Base-by-base conservation (phyloP, 2,888 invertebrate species). In the Nasonovia ribisnigri region DNA sequence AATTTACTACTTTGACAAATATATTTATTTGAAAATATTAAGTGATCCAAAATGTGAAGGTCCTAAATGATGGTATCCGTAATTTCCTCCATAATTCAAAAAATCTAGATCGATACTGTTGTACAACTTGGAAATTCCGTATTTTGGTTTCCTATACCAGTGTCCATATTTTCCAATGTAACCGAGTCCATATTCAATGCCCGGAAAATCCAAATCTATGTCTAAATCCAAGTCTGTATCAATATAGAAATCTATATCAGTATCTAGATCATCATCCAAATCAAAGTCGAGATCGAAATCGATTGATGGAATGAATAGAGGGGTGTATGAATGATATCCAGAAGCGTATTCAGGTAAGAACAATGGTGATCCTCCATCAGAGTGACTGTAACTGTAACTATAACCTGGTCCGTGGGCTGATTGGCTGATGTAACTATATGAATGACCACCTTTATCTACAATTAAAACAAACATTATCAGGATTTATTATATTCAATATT, bases 321-420 rank as follows among this genome's bases (percentile, higher is more conserved):
- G 93, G 0, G 84, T 90, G 57, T 90, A 93, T 48, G 86, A 36
- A 48, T 90, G 93, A 29, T 43, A 93, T 29, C 36, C 46, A 8
- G 93, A 1, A 20, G 93, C 93, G 20, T 93, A 93, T 60, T 10
- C 84, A 0, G 93, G 84, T 24, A 93, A 84, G 20, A 43, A 89
- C 24, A 88, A 88, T 20, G 93, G 93, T 3, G 84, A 84, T 26
- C 84, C 93, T 3, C 51, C 46, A 54, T 60, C 36, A 3, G 93
- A 77, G 48, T 84, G 86, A 60, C 93, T 93, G 42, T 93, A 93
- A 60, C 93, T 93, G 42, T 93, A 93, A 86, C 93, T 93, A 46
- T 93, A 93, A 26, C 93, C 93, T 1, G 93, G 93, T 1, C 90
- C 86, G 0, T 84, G 90, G 1, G 86, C 77, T 3, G 93, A 84